Evolutionary conservation across 2,797 vertebrate species (phyloP).

Genomic region (Valencia hispanica): DNA sequence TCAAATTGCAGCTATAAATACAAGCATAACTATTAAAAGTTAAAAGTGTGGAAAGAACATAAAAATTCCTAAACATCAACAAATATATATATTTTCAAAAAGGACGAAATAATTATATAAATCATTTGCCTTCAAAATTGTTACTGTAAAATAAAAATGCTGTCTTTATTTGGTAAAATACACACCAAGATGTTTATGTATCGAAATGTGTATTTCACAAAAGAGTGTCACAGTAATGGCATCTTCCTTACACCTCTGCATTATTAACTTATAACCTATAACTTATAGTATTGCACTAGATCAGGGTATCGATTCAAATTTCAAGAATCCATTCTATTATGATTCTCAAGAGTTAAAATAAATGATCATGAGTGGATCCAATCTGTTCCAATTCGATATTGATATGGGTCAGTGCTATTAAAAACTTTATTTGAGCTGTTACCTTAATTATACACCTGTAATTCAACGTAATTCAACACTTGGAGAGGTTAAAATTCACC

Average conservation of each 20-base stretch:
- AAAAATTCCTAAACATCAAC: neutral
- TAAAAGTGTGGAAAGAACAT: neutral
- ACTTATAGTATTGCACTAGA: neutral
- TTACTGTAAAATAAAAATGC: neutral
- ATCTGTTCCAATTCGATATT: too few species aligned
- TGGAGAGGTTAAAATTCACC: too few species aligned
- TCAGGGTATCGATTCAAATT: too few species aligned
- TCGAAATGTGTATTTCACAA: neutral
- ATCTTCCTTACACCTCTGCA: neutral
- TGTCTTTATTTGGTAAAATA: constrained; percentile 5
- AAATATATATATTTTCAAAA: neutral
- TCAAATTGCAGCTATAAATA: neutral
- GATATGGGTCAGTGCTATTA: too few species aligned
- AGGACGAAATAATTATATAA: neutral
- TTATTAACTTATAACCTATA: too few species aligned
- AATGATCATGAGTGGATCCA: too few species aligned
- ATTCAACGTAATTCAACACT: too few species aligned
- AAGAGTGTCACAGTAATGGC: neutral
- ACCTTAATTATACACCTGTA: too few species aligned
- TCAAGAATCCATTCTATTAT: too few species aligned
- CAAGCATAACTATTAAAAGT: neutral
- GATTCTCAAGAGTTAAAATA: too few species aligned
- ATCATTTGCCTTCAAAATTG: neutral
- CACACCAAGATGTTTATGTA: neutral
- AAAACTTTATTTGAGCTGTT: too few species aligned